A percentile compares a stretch with the other conserved stretches of the same genome.
Evolutionary conservation across 2,888 invertebrate genomes (phyloP).

Genomic region (Acleris cristana): DNA sequence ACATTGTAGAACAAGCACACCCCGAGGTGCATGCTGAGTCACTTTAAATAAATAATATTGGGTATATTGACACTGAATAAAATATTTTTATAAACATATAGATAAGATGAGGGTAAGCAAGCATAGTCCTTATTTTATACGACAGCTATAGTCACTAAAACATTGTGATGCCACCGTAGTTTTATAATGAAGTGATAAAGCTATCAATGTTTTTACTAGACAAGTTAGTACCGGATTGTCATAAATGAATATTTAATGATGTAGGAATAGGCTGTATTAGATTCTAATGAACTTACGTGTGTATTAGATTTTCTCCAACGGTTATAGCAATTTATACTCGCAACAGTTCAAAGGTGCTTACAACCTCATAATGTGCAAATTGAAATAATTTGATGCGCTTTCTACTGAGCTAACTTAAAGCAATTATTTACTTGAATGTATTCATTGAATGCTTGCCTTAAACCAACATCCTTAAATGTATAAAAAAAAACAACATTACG

Average conservation of each 20-base stretch:
- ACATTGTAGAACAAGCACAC: slow-evolving; percentile 47
- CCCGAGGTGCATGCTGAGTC: slow-evolving; percentile 49
- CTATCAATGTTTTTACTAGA: neutral
- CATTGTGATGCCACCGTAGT: no score
- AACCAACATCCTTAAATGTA: neutral
- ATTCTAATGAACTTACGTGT: slow-evolving; percentile 31
- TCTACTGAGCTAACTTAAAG: slow-evolving; percentile 22
- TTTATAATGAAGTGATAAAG: no score
- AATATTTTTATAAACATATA: neutral
- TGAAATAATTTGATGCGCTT: slow-evolving; percentile 32
- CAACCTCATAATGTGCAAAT: slow-evolving; percentile 28
- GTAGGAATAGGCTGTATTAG: slow-evolving; percentile 20
- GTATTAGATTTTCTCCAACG: slow-evolving; percentile 31
- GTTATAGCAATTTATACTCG: slow-evolving; percentile 33
- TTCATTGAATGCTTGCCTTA: neutral
- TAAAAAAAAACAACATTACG: no score
- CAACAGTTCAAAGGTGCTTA: slow-evolving; percentile 33
- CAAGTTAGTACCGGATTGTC: neutral
- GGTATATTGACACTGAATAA: neutral
- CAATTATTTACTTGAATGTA: slow-evolving; percentile 21
- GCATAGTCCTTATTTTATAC: neutral
- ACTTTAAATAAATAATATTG: slow-evolving; percentile 20
- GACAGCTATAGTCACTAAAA: no score
- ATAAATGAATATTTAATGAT: neutral
- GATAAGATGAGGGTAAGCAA: neutral